Evolutionary conservation across 2,888 invertebrate genomes (phyloP), one percentile per base, ranked within the genome.

Genomic region (Pantelozetes paolii): DNA sequence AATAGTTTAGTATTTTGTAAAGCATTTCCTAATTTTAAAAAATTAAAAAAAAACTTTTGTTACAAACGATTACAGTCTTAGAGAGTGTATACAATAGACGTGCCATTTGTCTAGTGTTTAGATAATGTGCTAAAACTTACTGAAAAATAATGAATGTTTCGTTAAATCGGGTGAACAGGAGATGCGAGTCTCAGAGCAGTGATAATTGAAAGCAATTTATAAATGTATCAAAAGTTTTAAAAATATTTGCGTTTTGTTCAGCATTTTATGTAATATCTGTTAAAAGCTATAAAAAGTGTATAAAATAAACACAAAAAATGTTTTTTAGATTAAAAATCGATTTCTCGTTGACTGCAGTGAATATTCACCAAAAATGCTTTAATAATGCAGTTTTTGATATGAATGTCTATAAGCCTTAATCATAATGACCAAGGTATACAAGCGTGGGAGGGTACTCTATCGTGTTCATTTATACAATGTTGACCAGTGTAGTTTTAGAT

Each of bases 181-280:
- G 30, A 36, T 64, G 64, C 40, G 18, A 30, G 64, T 64, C 64
- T 64, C 64, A 64, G 23, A 64, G 36, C 36, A 8, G 64, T 64
- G 64, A 64, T 64, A 64, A 64, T 64, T 64, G 64, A 64, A 64
- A 9, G 23, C 64, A 15, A 64, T 64, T 64, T 64, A 64, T 64
- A 64, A 32, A 32, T 62, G 32, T 64, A 20, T 15, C 45, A 45
- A 57, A 64, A 64, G 30, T 30, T 64, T 36, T 28, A 36, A 64
- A 64, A 64, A 64, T 13, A 9, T n/a, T 50, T 50, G 15, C n/a
- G 45, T 59, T 40, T 40, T 36, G 64, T 64, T 64, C 20, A n/a
- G 40, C 36, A 64, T 40, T 64, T 64, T 36, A 18, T 20, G 32
- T 15, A 45, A 57, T 13, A 57, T 57, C 18, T 18, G 28, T 28